Base-by-base conservation (phyloP, 2,797 vertebrate genomes). In the Notoglanidium macrostoma region DNA sequence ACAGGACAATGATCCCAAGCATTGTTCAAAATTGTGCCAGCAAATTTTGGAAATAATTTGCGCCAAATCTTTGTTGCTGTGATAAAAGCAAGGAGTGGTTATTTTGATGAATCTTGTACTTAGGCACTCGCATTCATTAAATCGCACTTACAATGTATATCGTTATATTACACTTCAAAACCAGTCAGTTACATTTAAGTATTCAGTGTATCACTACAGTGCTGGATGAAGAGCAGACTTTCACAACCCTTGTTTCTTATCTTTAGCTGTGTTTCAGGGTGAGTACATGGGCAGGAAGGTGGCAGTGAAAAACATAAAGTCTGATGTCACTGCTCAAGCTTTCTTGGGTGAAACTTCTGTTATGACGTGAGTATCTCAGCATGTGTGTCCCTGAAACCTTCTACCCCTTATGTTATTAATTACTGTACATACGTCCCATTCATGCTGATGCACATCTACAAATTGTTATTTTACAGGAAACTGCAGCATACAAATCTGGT, bases 231-330 rank as follows among this genome's bases (percentile, higher is more conserved):
- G 49, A 51, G 26, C n/a, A 77, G 49, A 77, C 14, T 17, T 57
- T 83, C 14, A 74, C 32, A 85, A 32, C 8, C 17, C 26, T 51
- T 79, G 3, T 44, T 81, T 59, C 68, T 72, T 88, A n/a, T 85
- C 3, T 77, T 0, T 91, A 98, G 97, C 95, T 0, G 97, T 98
- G 57, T 94, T 96, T 87, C 93, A 95, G 92, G 98, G 97, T 0
- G 94, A 97, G 49, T 98, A 98, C 74, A 95, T 97, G 94, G 96
- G 96, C 81, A 97, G 97, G 94, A 96, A 94, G 91, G 97, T 97
- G 94, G 98, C 98, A 0, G 96, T 98, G 89, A 98, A 98, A 95
- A 98, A 95, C 92, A 96, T 98, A 86, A 98, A 97, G 92, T 98
- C 96, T 0, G 98, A 98, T 0, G 97, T 98, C 83, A 98, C 97